These are phyloP conservation scores for Clarias laeviceps DNA, from an alignment of 2,797 vertebrate genomes.

Conservation along the genomic window DNA sequence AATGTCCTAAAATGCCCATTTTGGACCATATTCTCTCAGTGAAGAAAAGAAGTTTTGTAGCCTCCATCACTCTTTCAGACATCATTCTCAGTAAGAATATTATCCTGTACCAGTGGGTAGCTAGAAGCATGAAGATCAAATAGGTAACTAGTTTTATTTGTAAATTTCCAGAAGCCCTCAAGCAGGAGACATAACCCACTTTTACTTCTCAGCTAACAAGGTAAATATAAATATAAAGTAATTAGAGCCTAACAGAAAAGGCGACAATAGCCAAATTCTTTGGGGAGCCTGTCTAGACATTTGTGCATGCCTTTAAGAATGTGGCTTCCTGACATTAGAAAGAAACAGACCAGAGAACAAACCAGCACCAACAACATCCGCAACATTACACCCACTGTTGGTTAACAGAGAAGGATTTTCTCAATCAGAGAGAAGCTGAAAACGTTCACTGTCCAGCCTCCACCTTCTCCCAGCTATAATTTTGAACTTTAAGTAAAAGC, in stretches of 20 bases:
- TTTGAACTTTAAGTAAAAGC: background rate
- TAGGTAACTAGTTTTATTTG: background rate
- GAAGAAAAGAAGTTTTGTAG: background rate
- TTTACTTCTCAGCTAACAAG: conserved; percentile 12
- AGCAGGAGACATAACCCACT: background rate
- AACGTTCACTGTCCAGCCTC: background rate
- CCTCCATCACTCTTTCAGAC: conserved; percentile 4
- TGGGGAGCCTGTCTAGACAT: background rate
- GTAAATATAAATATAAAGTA: background rate
- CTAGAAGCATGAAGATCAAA: conserved; percentile 12
- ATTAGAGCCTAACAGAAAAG: background rate
- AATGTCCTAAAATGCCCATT: background rate
- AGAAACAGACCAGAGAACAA: background rate
- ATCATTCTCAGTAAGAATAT: background rate
- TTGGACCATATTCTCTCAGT: background rate
- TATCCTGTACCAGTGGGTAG: conserved; percentile 4
- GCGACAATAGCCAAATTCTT: conserved; percentile 14
- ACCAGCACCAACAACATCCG: background rate
- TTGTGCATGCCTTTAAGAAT: background rate
- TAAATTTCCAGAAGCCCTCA: background rate
- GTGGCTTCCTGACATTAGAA: background rate
- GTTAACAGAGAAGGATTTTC: background rate
- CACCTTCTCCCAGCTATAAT: background rate
- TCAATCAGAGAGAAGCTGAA: background rate
- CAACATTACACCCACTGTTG: background rate